Conservation (phyloP, 1,140 invertebrate species). For the Drosophila pallidifrons region DNA sequence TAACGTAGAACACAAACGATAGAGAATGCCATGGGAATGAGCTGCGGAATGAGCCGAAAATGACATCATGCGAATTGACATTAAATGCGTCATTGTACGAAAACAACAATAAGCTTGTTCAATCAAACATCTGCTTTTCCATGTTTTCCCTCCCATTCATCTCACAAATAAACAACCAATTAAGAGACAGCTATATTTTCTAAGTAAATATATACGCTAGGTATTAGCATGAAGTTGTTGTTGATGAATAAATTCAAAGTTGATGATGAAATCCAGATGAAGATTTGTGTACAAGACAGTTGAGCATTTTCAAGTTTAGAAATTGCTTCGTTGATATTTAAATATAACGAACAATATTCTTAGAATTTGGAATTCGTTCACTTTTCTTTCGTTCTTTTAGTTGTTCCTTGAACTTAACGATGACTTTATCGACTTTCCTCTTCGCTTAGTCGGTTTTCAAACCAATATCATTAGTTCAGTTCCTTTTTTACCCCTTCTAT, state of each 20-base stretch:
- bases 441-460: neutral
- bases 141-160: conserved; percentile 1
- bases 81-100: conserved; percentile 44
- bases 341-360: no score
- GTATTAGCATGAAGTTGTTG: neutral
- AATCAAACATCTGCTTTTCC: conserved; percentile 4
- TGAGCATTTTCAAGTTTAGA: no score
- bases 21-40: conserved; percentile 40
- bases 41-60: conserved; percentile 19
- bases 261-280: neutral
- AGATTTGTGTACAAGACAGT: neutral
- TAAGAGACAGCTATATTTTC: neutral
- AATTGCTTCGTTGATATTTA: no score
- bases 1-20: conserved; percentile 25
- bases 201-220: neutral
- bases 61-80: conserved; percentile 66
- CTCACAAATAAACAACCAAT: neutral
- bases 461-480: conserved; percentile 3
- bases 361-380: neutral
- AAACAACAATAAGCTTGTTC: conserved; percentile 43
- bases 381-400: neutral
- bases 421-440: neutral
- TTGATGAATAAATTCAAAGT: neutral
- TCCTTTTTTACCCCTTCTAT: neutral
- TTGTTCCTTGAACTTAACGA: neutral